Evolutionary conservation across 2,113 vertebrate genomes (phyloP).

Genomic region (Tiliqua scincoides): DNA sequence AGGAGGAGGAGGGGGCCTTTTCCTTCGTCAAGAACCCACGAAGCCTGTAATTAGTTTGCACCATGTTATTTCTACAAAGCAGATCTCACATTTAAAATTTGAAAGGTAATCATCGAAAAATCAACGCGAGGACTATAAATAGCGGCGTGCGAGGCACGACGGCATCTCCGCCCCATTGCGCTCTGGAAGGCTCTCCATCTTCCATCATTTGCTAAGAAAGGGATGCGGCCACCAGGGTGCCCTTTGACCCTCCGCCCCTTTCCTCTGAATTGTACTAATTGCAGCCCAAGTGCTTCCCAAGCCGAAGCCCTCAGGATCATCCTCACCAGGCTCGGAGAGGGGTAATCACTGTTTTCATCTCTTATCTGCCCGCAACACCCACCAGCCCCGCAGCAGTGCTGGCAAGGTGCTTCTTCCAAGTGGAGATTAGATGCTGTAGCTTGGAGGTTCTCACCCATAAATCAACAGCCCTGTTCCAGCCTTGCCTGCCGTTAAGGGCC

Average conservation of each 20-base stretch:
- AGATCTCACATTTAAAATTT: slow-evolving; percentile 45
- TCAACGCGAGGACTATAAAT: slow-evolving; percentile 37
- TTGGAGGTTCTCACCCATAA: slow-evolving; percentile 16
- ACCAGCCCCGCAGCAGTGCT: background rate
- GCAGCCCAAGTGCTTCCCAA: slow-evolving; percentile 15
- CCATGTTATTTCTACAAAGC: slow-evolving; percentile 50
- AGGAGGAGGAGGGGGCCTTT: slow-evolving; percentile 5
- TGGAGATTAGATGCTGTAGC: slow-evolving; percentile 13
- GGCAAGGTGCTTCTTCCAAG: background rate
- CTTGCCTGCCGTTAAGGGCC: background rate
- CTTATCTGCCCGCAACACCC: background rate
- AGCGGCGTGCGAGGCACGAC: background rate
- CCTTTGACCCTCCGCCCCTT: slow-evolving; percentile 28
- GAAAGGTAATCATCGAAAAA: slow-evolving; percentile 48
- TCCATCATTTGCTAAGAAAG: background rate
- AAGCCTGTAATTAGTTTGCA: slow-evolving; percentile 53
- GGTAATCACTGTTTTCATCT: slow-evolving; percentile 29
- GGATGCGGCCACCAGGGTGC: background rate
- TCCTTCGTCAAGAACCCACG: background rate
- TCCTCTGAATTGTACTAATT: slow-evolving; percentile 5
- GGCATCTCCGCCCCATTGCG: background rate
- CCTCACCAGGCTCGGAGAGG: slow-evolving; percentile 3
- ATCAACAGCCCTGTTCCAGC: background rate
- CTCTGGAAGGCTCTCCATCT: background rate
- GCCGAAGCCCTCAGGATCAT: background rate